Conservation (phyloP, 1,140 invertebrate genomes). For the Lutraria rhynchaena region DNA sequence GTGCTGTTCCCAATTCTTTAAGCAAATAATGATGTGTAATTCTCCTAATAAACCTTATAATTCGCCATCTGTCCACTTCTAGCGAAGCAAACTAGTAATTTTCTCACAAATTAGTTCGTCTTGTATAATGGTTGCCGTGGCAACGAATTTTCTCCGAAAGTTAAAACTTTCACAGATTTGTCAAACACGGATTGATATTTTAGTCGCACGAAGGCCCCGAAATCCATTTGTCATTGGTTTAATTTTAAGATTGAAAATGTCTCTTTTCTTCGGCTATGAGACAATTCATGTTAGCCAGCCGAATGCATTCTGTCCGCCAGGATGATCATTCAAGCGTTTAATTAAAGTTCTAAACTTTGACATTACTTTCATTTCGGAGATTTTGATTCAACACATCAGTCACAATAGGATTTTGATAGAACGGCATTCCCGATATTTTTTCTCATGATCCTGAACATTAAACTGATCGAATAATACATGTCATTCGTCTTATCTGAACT, state of each 20-base stretch:
- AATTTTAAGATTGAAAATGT: slow-evolving; percentile 19
- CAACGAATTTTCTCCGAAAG: slow-evolving; percentile 27
- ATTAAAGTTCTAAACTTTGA: too few relatives aligned
- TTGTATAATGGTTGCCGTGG: slow-evolving; percentile 3
- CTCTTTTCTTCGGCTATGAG: not conserved
- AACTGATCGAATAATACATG: too few relatives aligned
- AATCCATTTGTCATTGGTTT: slow-evolving; percentile 26
- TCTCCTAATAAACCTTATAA: slow-evolving; percentile 20
- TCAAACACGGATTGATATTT: slow-evolving; percentile 15
- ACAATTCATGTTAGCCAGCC: too few relatives aligned
- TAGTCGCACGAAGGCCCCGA: slow-evolving; percentile 1
- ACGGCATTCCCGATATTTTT: too few relatives aligned
- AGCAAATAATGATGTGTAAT: slow-evolving; percentile 39
- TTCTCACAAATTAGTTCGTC: slow-evolving; percentile 22
- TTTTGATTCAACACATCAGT: too few relatives aligned
- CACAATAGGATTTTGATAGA: too few relatives aligned
- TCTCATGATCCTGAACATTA: too few relatives aligned
- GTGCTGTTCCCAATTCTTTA: slow-evolving; percentile 23
- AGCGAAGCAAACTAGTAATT: slow-evolving; percentile 20
- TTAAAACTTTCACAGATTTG: not conserved
- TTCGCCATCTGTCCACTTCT: slow-evolving; percentile 31
- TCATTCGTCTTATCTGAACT: too few relatives aligned
- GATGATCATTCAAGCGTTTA: too few relatives aligned
- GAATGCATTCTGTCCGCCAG: too few relatives aligned
- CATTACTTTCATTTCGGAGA: too few relatives aligned